Evolutionary conservation across 1,140 invertebrate species (phyloP).

Genomic region (Drosophila melanica): DNA sequence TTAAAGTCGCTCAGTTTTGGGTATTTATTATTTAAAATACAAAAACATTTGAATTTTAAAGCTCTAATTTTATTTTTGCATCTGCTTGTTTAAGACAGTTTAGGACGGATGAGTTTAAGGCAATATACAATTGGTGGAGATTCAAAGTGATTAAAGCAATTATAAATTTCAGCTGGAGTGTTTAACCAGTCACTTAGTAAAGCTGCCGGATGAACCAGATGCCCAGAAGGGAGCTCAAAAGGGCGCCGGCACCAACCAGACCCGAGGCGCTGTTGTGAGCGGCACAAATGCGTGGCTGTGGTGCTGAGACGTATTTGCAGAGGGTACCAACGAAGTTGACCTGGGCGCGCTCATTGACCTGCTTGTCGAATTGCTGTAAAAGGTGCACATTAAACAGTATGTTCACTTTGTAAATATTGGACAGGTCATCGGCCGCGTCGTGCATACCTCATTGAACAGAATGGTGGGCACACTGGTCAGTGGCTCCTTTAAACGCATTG

Average conservation of each 20-base stretch:
- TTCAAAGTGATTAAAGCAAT: constrained; percentile 39
- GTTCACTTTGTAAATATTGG: neutral
- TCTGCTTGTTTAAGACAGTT: constrained; percentile 24
- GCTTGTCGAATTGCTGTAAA: constrained; percentile 71
- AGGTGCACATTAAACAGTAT: neutral
- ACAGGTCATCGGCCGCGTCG: neutral
- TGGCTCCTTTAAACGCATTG: constrained; percentile 81
- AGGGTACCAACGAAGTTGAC: constrained; percentile 64
- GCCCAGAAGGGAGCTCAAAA: constrained; percentile 61
- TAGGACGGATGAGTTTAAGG: constrained; percentile 47
- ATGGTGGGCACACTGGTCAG: constrained; percentile 85
- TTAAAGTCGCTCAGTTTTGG: neutral
- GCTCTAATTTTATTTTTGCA: constrained; percentile 33
- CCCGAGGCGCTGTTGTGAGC: constrained; percentile 58
- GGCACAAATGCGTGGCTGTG: constrained; percentile 69
- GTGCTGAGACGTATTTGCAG: constrained; percentile 66
- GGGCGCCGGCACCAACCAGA: constrained; percentile 54
- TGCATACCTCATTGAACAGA: constrained; percentile 84
- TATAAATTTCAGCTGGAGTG: neutral
- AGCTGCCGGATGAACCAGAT: constrained; percentile 52
- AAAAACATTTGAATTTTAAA: neutral
- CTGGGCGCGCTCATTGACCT: constrained; percentile 69
- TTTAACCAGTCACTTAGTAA: constrained; percentile 37
- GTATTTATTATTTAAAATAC: neutral
- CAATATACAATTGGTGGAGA: constrained; percentile 47